phyloP scores from a whole-genome alignment of 2,797 vertebrate species.

The Acanthiza pusilla region DNA sequence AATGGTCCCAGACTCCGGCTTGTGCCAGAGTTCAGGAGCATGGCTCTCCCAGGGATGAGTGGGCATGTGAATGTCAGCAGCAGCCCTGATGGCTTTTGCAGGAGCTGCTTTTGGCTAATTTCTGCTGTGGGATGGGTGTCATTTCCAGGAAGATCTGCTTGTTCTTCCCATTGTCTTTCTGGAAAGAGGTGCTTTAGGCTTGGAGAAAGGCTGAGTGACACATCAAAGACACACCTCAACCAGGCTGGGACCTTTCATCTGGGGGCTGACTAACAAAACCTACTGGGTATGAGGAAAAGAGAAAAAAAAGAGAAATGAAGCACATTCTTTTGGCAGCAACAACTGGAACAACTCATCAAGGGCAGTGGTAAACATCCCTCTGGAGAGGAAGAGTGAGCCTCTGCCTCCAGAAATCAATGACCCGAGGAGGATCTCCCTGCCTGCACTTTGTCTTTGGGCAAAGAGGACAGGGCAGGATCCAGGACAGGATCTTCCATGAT shows the following conservation, averaged over 20 bases:
- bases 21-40: not conserved
- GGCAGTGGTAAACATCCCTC: not conserved
- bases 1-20: not conserved
- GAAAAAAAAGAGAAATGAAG: not conserved
- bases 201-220: not conserved
- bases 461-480: not conserved
- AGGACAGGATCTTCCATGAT: not conserved
- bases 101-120: not conserved
- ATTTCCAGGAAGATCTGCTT: constrained; percentile 47
- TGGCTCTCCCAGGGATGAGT: not conserved
- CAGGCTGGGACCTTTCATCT: not conserved
- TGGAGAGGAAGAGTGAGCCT: not conserved
- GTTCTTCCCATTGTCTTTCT: constrained; percentile 17
- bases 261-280: not conserved
- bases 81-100: constrained; percentile 16
- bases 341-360: not conserved
- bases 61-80: not conserved
- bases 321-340: not conserved
- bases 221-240: not conserved
- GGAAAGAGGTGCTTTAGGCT: not conserved
- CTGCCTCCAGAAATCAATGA: not conserved
- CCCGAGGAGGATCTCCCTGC: not conserved
- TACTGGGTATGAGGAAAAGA: not conserved
- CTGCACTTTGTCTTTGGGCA: not conserved
- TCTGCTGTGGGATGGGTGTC: not conserved